Evolutionary conservation across 2,113 vertebrate species (phyloP), one percentile per base, ranked within the genome.

Genomic region (Gracilinanus agilis): DNA sequence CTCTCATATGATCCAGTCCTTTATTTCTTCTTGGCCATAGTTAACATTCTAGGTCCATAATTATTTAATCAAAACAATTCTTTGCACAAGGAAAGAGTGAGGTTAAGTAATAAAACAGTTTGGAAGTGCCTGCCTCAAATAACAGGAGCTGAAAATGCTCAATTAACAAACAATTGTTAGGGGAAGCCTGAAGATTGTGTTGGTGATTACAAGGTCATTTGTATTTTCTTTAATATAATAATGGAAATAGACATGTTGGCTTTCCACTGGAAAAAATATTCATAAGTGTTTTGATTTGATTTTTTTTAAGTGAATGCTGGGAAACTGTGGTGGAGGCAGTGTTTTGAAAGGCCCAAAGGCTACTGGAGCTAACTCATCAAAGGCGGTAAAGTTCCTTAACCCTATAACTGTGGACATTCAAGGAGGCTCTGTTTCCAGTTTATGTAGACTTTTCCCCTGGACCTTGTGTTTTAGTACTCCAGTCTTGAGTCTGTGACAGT

Each of bases 401-500:
- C 58, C 55, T 93, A 96, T 95, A 96, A 24, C 4, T 56, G 49
- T 75, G 95, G 44, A 93, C 91, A 97, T 94, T 95, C 93, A 97
- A 93, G 96, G 94, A 92, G 96, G 34, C 67, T 90, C 94, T 93
- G 53, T 95, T 54, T 96, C 94, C 93, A 95, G 21, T 92, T 0
- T 53, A 54, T 94, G 93, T 92, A 97, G 92, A 58, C 49, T 54
- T 95, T 56, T 75, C 54, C 90, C 49, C 13, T 96, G 58, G 91
- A 96, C 93, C 54, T 95, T 89, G 0, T 89, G 54, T 91, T 98
- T 96, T 92, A 92, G 61, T 44, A 44, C 61, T 95, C 95, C 91
- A 96, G 90, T 55, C 40, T 9, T 92, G 54, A 55, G 61, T 56
- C 44, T 91, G 54, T 93, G 83, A 95, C 61, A 58, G 92, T 13